These are phyloP conservation scores for Amphiprion percula DNA, from an alignment of 2,113 vertebrate species.

Conservation along the genomic window DNA sequence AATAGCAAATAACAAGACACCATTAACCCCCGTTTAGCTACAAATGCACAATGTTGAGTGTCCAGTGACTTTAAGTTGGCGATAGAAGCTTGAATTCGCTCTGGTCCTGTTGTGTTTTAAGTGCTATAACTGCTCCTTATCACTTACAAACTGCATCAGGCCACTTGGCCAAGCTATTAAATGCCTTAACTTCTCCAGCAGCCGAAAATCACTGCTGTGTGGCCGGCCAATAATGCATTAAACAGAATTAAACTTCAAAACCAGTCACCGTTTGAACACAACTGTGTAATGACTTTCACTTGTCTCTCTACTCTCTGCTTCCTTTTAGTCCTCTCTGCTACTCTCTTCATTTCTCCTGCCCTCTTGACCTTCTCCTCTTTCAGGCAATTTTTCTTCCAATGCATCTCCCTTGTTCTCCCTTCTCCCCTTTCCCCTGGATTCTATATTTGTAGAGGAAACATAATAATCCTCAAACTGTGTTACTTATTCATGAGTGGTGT, in stretches of 20 bases:
- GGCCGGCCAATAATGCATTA: constrained; percentile 36
- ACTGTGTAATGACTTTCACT: constrained; percentile 14
- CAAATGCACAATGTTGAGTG: neutral
- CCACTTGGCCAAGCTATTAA: constrained; percentile 5
- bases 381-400: neutral
- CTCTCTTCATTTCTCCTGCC: constrained; percentile 12
- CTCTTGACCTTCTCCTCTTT: constrained; percentile 31
- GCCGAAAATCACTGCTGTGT: constrained; percentile 11
- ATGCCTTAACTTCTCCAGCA: neutral
- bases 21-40: neutral
- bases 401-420: neutral
- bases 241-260: constrained; percentile 44
- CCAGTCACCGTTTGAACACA: neutral
- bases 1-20: neutral
- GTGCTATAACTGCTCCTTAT: constrained; percentile 1
- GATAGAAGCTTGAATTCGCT: neutral
- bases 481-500: constrained; percentile 50
- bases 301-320: neutral
- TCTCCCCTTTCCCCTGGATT: constrained; percentile 18
- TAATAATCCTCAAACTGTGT: constrained; percentile 46
- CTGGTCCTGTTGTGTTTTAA: neutral
- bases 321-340: neutral
- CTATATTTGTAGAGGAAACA: constrained; percentile 36
- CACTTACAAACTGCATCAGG: constrained; percentile 4
- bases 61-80: neutral